A percentile compares a stretch with the other conserved stretches of the same genome.
Evolutionary conservation across 2,113 vertebrate species (phyloP).

Genomic region (Rafetus swinhoei): DNA sequence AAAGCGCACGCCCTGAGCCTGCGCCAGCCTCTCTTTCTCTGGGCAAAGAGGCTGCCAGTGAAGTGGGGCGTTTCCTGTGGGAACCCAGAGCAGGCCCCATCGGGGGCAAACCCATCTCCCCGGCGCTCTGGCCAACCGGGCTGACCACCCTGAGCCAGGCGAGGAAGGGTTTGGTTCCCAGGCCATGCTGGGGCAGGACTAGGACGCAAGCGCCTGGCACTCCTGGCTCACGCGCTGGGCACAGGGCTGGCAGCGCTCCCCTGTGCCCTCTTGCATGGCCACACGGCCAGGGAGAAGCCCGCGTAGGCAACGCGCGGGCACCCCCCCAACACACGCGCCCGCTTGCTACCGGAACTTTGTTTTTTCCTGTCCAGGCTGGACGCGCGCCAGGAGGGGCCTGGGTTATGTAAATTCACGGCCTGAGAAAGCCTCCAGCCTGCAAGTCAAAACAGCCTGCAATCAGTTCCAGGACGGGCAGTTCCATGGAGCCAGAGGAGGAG

Average conservation of each 20-base stretch:
- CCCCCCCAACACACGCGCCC: accelerated
- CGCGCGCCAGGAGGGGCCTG: conserved; percentile 14
- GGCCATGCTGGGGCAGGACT: accelerated
- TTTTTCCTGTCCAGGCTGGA: conserved; percentile 32
- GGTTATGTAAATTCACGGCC: background rate
- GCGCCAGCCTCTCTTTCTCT: background rate
- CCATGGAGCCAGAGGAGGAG: background rate
- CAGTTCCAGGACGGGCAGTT: background rate
- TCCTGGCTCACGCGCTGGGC: background rate
- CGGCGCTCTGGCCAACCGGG: background rate
- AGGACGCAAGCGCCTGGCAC: accelerated
- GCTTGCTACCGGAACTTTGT: background rate
- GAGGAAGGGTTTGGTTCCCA: background rate
- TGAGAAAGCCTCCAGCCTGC: background rate
- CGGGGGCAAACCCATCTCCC: background rate
- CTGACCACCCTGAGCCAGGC: background rate
- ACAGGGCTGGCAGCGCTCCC: background rate
- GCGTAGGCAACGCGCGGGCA: background rate
- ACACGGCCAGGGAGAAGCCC: background rate
- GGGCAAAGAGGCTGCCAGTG: background rate
- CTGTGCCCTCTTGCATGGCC: background rate
- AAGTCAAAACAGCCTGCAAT: conserved; percentile 32
- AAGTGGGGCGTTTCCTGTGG: background rate
- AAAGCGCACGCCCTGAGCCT: accelerated
- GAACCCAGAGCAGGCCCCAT: background rate